Evolutionary conservation across 2,797 vertebrate genomes (phyloP).

Genomic region (Bufotes viridis): DNA sequence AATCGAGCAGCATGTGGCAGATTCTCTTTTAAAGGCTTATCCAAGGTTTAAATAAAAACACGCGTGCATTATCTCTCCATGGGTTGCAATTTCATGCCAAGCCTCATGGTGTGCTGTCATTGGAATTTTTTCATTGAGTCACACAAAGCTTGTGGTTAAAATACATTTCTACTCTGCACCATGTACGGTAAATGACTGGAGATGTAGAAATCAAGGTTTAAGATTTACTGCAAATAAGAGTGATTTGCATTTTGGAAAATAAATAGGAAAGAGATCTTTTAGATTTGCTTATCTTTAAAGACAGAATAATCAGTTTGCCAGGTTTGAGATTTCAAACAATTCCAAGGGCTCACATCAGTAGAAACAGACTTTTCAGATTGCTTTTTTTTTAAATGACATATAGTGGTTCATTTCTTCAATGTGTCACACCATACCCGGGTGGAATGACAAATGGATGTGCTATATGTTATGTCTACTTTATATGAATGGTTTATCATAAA

Average conservation of each 20-base stretch:
- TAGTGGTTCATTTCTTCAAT: neutral
- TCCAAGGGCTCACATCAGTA: neutral
- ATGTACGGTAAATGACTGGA: too few species aligned
- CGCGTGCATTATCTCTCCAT: too few species aligned
- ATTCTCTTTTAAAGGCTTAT: too few species aligned
- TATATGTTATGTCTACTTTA: neutral
- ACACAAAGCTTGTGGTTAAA: too few species aligned
- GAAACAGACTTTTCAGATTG: neutral
- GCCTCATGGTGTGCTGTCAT: too few species aligned
- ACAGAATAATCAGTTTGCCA: neutral
- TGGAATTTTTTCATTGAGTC: too few species aligned
- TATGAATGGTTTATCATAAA: too few species aligned
- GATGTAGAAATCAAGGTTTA: neutral
- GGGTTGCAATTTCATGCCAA: too few species aligned
- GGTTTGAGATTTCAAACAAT: neutral
- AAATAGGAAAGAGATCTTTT: neutral
- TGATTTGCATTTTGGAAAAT: neutral
- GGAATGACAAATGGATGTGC: neutral
- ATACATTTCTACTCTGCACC: too few species aligned
- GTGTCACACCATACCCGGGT: neutral
- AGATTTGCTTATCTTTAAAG: neutral
- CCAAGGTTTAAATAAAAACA: too few species aligned
- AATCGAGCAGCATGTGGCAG: too few species aligned
- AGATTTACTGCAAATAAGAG: neutral
- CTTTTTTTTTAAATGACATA: neutral